A percentile compares a stretch with the other conserved stretches of the same genome.
Conservation (phyloP, 2,888 invertebrate species). For the Leucoma salicis region DNA sequence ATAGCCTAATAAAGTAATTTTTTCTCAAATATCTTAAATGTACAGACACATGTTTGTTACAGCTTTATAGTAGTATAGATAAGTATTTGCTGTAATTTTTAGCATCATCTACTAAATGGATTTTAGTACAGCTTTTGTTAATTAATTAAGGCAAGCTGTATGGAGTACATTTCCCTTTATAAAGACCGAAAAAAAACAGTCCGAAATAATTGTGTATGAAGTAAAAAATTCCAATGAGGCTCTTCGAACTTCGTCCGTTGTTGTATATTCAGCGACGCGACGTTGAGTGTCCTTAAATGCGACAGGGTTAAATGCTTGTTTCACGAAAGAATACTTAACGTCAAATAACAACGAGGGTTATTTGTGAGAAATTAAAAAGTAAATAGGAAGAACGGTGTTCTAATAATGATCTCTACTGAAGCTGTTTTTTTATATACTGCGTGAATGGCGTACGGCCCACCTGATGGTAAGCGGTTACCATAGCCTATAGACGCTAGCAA, state of each 20-base stretch:
- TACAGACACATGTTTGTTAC: too few relatives aligned
- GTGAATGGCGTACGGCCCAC: too few relatives aligned
- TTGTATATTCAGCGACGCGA: conserved; percentile 40
- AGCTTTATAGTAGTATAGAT: neutral
- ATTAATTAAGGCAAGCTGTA: neutral
- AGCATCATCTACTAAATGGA: neutral
- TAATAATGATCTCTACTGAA: too few relatives aligned
- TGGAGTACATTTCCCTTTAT: neutral
- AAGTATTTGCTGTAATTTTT: neutral
- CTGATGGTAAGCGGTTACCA: too few relatives aligned
- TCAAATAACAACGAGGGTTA: conserved; percentile 41
- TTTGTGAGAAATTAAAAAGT: conserved; percentile 42
- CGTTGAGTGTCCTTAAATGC: conserved; percentile 29
- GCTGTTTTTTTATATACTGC: conserved; percentile 31
- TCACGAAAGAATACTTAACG: conserved; percentile 36
- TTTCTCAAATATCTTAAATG: too few relatives aligned
- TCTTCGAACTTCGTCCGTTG: conserved; percentile 26
- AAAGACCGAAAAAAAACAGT: conserved; percentile 17
- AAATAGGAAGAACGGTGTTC: conserved; percentile 43
- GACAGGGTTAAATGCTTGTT: conserved; percentile 45
- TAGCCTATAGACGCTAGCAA: conserved; percentile 33
- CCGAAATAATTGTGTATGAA: conserved; percentile 39
- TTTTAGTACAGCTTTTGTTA: neutral
- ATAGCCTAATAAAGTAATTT: too few relatives aligned
- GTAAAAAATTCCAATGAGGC: conserved; percentile 39